Percentiles rank a stretch among this genome's conserved stretches.
Conservation (phyloP, 2,113 vertebrate genomes). For the Gnathonemus echidnorhynchus region DNA sequence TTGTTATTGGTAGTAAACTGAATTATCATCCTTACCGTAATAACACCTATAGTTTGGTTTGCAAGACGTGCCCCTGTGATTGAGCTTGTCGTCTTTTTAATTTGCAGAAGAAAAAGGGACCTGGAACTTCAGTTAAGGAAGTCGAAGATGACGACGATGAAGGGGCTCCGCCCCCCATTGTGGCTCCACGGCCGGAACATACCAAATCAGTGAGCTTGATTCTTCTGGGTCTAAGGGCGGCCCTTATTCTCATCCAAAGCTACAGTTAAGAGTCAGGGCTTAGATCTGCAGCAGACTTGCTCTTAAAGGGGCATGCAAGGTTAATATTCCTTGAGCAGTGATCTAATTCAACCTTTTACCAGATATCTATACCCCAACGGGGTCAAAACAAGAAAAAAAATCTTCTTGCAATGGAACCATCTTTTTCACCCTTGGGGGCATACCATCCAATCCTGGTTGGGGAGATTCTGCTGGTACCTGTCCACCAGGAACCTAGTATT, state of each 20-base stretch:
- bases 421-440: background rate
- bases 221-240: background rate
- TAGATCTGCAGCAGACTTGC: background rate
- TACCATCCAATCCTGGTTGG: background rate
- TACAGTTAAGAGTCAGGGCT: background rate
- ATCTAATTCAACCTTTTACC: background rate
- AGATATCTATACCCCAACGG: background rate
- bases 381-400: background rate
- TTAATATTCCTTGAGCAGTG: background rate
- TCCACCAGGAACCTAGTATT: background rate
- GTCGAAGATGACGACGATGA: slow-evolving; percentile 83
- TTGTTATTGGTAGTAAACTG: background rate
- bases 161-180: slow-evolving; percentile 77
- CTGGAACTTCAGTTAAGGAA: slow-evolving; percentile 65
- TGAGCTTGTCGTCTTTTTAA: slow-evolving; percentile 39
- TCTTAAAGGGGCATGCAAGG: background rate
- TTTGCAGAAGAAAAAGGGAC: slow-evolving; percentile 66
- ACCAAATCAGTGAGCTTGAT: slow-evolving; percentile 83
- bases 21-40: background rate
- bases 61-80: background rate
- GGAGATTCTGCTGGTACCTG: background rate
- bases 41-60: background rate
- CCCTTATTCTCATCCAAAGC: background rate
- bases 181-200: slow-evolving; percentile 90
- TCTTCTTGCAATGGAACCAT: background rate